Evolutionary conservation across 2,113 vertebrate genomes (phyloP).

Genomic region (Jacana jacana): DNA sequence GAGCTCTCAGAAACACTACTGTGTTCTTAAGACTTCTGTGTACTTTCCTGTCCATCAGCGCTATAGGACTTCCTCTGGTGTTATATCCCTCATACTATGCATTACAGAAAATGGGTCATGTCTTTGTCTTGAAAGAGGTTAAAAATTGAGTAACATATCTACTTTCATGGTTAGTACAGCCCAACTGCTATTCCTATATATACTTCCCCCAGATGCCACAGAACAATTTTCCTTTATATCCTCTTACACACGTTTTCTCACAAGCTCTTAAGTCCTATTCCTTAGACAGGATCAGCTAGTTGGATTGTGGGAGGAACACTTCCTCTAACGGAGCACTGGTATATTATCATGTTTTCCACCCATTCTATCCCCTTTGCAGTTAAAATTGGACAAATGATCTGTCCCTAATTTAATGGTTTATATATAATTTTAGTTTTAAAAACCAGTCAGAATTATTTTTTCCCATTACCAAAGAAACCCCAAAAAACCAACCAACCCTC

Average conservation of each 20-base stretch:
- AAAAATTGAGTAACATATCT: background rate
- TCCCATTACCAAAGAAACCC: constrained; percentile 22
- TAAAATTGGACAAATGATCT: constrained; percentile 41
- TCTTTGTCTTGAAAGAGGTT: background rate
- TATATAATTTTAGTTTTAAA: constrained; percentile 46
- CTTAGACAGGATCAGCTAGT: constrained; percentile 31
- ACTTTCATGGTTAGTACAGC: background rate
- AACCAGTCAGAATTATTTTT: constrained; percentile 47
- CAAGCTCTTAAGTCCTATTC: constrained; percentile 30
- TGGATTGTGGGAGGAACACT: constrained; percentile 26
- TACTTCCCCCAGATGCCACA: background rate
- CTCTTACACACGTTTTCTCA: constrained; percentile 40
- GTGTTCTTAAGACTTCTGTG: background rate
- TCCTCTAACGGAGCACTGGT: background rate
- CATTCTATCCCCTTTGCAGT: constrained; percentile 37
- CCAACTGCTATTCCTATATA: background rate
- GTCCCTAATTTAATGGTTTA: constrained; percentile 27
- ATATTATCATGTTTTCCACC: constrained; percentile 61
- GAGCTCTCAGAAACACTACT: background rate
- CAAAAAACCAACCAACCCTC: background rate
- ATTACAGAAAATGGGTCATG: background rate
- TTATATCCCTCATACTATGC: background rate
- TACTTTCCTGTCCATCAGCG: background rate
- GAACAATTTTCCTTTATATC: constrained; percentile 36
- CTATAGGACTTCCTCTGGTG: background rate